These are phyloP conservation scores for Phataginus tricuspis DNA, from an alignment of 2,797 vertebrate genomes.

Conservation along the genomic window DNA sequence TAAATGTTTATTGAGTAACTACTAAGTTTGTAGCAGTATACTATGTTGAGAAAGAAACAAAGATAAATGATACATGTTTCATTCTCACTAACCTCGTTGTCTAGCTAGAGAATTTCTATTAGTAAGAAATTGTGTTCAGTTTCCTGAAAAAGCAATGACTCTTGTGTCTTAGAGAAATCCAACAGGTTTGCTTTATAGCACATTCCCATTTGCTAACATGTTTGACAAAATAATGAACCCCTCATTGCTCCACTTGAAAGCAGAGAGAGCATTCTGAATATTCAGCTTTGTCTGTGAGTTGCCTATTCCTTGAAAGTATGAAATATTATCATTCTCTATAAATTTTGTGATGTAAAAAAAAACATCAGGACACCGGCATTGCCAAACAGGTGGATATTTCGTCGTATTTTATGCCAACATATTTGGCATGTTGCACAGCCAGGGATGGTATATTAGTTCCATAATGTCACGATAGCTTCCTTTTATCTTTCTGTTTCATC, in stretches of 20 bases:
- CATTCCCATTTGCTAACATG: neutral
- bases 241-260: neutral
- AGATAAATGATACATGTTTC: neutral
- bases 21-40: neutral
- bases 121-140: neutral
- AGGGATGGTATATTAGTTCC: neutral
- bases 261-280: neutral
- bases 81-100: neutral
- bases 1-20: neutral
- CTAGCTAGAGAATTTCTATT: neutral
- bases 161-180: neutral
- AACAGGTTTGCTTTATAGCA: neutral
- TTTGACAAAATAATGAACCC: neutral
- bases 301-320: neutral
- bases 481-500: neutral
- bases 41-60: neutral
- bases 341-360: neutral
- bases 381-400: neutral
- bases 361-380: neutral
- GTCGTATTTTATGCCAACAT: neutral
- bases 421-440: neutral
- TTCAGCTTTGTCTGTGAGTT: neutral
- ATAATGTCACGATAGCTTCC: neutral
- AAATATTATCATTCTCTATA: neutral
- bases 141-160: neutral